phyloP scores from a whole-genome alignment of 2,888 invertebrate species.

The Catocala fraxini region DNA sequence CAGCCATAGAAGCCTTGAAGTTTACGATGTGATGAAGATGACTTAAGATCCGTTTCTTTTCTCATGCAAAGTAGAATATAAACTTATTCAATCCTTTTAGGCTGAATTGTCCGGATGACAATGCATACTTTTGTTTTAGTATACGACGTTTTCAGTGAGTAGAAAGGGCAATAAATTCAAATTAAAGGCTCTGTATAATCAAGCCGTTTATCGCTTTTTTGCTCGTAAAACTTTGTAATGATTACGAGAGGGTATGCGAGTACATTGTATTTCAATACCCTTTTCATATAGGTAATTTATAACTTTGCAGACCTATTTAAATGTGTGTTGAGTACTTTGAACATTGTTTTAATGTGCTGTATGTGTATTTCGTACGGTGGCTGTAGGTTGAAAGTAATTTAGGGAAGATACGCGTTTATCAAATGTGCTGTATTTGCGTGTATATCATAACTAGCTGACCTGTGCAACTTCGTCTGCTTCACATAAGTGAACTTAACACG shows the following conservation, averaged over 20 bases:
- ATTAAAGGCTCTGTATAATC: constrained; percentile 25
- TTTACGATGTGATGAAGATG: constrained; percentile 6
- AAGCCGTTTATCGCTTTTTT: constrained; percentile 18
- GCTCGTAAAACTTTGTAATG: constrained; percentile 27
- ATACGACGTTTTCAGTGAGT: constrained; percentile 21
- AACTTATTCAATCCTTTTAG: constrained; percentile 18
- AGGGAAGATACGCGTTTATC: too few species aligned
- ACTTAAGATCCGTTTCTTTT: constrained; percentile 12
- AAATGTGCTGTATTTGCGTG: too few species aligned
- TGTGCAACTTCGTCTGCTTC: too few species aligned
- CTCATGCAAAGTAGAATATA: constrained; percentile 13
- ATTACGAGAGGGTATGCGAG: constrained; percentile 12
- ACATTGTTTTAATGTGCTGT: too few species aligned
- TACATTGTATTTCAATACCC: constrained; percentile 5
- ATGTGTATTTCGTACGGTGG: too few species aligned
- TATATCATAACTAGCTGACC: too few species aligned
- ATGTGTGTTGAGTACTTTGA: too few species aligned
- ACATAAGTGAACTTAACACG: too few species aligned
- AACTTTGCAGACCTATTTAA: too few species aligned
- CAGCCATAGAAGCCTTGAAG: neutral
- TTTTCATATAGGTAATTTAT: neutral
- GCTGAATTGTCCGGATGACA: constrained; percentile 3
- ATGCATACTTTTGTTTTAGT: constrained; percentile 17
- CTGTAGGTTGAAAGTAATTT: too few species aligned
- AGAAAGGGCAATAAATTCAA: constrained; percentile 35